These are phyloP conservation scores for Hypena proboscidalis DNA, from an alignment of 2,888 invertebrate species.

Conservation along the genomic window DNA sequence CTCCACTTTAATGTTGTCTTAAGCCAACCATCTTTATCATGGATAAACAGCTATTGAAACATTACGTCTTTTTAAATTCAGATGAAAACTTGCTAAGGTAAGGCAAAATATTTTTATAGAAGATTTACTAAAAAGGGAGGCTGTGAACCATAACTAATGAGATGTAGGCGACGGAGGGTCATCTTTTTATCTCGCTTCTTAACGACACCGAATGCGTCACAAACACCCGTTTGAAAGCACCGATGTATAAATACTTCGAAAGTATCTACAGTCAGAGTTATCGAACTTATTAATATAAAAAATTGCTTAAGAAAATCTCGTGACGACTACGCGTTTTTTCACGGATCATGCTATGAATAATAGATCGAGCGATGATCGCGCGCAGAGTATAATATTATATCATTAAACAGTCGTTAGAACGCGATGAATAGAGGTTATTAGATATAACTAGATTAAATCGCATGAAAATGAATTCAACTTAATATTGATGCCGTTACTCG, in stretches of 20 bases:
- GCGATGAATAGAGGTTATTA: not conserved
- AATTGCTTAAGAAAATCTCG: conserved; percentile 5
- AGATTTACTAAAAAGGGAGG: conserved; percentile 58
- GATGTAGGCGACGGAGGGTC: conserved; percentile 50
- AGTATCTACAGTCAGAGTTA: conserved; percentile 8
- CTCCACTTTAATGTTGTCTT: conserved; percentile 41
- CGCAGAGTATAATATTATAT: conserved; percentile 21
- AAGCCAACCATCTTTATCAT: conserved; percentile 34
- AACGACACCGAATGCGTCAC: conserved; percentile 52
- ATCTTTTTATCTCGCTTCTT: conserved; percentile 61
- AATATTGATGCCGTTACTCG: not conserved
- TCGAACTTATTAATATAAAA: conserved; percentile 5
- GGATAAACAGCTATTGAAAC: conserved; percentile 32
- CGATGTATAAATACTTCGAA: conserved; percentile 6
- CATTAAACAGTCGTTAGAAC: conserved; percentile 18
- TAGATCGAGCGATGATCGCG: conserved; percentile 19
- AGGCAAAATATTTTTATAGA: conserved; percentile 44
- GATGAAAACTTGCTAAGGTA: conserved; percentile 31
- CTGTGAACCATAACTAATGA: conserved; percentile 72
- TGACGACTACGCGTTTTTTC: conserved; percentile 7
- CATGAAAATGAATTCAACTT: not conserved
- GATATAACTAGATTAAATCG: not conserved
- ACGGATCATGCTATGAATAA: conserved; percentile 12
- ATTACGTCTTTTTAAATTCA: conserved; percentile 26
- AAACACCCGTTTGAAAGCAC: conserved; percentile 38